Conservation (phyloP, 2,797 vertebrate genomes). For the Parauchenoglanis ngamensis region DNA sequence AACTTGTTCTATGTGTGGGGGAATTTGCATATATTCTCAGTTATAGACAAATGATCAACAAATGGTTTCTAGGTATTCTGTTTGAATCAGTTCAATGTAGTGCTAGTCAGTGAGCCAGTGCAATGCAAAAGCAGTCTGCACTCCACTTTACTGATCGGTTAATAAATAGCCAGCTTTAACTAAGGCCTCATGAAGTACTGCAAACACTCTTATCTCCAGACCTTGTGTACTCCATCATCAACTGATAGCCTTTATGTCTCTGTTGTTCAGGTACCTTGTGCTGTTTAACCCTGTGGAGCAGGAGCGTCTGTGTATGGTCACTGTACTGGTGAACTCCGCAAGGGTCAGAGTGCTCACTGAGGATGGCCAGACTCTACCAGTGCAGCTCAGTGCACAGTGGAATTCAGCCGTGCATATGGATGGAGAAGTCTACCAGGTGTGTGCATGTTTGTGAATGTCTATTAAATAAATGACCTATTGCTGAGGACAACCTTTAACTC, state of each 20-base stretch:
- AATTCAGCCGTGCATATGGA: slow-evolving; percentile 80
- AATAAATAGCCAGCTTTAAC: neutral
- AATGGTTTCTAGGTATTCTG: neutral
- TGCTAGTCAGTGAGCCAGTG: neutral
- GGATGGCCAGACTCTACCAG: slow-evolving; percentile 87
- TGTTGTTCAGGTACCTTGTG: slow-evolving; percentile 83
- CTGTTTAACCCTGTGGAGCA: slow-evolving; percentile 95
- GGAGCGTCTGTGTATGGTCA: slow-evolving; percentile 86
- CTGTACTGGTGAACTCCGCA: slow-evolving; percentile 83
- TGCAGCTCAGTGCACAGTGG: slow-evolving; percentile 88
- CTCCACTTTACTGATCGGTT: neutral
- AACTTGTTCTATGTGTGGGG: neutral
- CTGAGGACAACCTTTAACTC: neutral
- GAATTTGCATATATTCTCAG: neutral
- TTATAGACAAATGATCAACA: neutral
- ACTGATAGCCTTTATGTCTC: neutral
- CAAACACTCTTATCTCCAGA: neutral
- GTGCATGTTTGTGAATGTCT: slow-evolving; percentile 19
- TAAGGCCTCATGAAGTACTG: neutral
- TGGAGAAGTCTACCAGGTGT: slow-evolving; percentile 86
- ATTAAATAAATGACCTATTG: neutral
- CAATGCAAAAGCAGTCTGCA: neutral
- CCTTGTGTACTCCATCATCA: neutral
- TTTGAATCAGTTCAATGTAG: neutral
- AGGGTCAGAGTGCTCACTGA: slow-evolving; percentile 84